Base-by-base conservation (phyloP, 2,113 vertebrate genomes). In the Lepidothrix coronata region DNA sequence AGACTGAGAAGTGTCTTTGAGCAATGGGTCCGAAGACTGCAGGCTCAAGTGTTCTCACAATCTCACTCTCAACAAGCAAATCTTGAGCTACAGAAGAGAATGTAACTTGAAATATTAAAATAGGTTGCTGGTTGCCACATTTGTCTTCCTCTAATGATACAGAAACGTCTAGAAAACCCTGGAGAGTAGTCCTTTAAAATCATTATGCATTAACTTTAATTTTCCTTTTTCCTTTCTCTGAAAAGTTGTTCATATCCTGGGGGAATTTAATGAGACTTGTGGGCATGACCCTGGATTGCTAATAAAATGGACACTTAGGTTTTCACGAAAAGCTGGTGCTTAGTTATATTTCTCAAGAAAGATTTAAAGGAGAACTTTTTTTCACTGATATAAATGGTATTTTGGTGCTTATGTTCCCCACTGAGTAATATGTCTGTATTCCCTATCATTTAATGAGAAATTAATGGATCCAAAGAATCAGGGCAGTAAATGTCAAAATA, bases 401-500 rank as follows among this genome's bases (percentile, higher is more conserved):
- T 85, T 94, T 86, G 65, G 31, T 81, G 59, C 37, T 73, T 79
- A 8, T 81, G n/a, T 81, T 83, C 43, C 31, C 72, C 30, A 41
- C 44, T 54, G 68, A 78, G 19, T 80, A 91, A 63, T 63, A 43
- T 1, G 1, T 78, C 39, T 92, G 61, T 24, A 57, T 91, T 95
- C 18, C 11, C 52, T 78, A 43, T 84, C 41, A 75, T 87, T 84
- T 94, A 58, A 44, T 61, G 43, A 82, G 58, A 84, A 96, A 91
- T 89, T 46, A 84, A 68, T 82, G 81, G 31, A 49, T 85, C 48
- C 31, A 65, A 75, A 93, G 31, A 87, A 77, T 72, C 52, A 49
- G 25, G 90, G 68, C 39, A 70, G n/a, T 84, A 84, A 71, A 82
- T 92, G 65, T 81, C 76, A 86, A 94, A 92, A 88, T 24, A 85